Percentiles rank a stretch among this genome's conserved stretches.
These are phyloP conservation scores for Pachypanchax playfairii DNA, from an alignment of 2,113 vertebrate genomes.

Conservation along the genomic window DNA sequence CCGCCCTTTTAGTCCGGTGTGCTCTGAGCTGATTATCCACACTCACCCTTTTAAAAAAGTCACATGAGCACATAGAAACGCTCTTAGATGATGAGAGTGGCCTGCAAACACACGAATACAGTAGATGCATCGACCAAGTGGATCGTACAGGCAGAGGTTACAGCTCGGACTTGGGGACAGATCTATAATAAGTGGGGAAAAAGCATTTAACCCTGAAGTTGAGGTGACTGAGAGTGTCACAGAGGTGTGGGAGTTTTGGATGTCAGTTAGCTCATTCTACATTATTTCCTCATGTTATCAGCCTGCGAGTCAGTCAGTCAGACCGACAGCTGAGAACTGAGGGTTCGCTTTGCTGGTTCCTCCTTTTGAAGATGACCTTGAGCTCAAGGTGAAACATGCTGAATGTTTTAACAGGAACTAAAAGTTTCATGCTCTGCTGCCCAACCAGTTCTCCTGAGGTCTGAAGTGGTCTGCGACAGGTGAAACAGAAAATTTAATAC, in stretches of 20 bases:
- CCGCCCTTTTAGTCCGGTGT: conserved; percentile 74
- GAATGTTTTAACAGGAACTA: conserved; percentile 57
- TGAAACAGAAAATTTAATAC: conserved; percentile 30
- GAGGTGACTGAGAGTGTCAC: conserved; percentile 63
- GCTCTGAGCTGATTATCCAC: conserved; percentile 67
- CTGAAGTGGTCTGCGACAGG: conserved; percentile 29
- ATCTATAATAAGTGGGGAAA: conserved; percentile 56
- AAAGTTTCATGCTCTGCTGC: conserved; percentile 52
- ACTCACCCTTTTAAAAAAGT: conserved; percentile 68
- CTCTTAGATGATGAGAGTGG: conserved; percentile 41
- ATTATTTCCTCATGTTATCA: conserved; percentile 29
- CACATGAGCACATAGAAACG: conserved; percentile 30
- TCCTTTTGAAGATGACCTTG: conserved; percentile 67
- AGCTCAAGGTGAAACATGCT: conserved; percentile 43
- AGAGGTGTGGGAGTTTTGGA: conserved; percentile 44
- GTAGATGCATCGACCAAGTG: conserved; percentile 47
- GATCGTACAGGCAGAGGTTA: conserved; percentile 40
- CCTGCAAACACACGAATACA: conserved; percentile 7
- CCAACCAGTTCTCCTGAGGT: conserved; percentile 38
- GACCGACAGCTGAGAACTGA: conserved; percentile 44
- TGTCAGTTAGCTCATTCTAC: conserved; percentile 25
- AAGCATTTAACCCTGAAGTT: conserved; percentile 61
- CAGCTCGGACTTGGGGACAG: conserved; percentile 43
- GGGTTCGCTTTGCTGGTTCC: conserved; percentile 31
- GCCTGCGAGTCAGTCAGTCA: conserved; percentile 30